Conservation (phyloP, 2,797 vertebrate genomes). For the Poecilia gillii region DNA sequence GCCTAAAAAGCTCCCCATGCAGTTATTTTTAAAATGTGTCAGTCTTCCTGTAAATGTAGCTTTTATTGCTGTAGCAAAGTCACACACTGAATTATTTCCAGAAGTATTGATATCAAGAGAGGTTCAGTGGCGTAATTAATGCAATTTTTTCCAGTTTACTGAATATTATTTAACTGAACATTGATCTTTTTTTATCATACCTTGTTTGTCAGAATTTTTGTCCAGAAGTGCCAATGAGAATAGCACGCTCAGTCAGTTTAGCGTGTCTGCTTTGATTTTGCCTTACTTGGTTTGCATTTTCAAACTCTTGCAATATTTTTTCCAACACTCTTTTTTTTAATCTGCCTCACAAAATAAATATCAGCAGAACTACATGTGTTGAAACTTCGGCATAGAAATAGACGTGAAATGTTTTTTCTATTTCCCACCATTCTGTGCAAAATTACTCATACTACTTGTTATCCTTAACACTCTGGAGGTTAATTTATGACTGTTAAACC, state of each 20-base stretch:
- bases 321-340: not conserved
- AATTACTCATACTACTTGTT: constrained; percentile 27
- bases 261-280: too few species aligned
- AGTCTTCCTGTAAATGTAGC: not conserved
- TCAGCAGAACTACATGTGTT: not conserved
- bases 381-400: constrained; percentile 1
- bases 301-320: not conserved
- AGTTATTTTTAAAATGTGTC: not conserved
- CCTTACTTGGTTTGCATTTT: not conserved
- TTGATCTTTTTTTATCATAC: too few species aligned
- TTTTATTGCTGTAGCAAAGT: not conserved
- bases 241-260: too few species aligned
- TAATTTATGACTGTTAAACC: constrained; percentile 21
- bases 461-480: constrained; percentile 24
- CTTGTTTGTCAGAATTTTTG: too few species aligned
- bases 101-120: too few species aligned
- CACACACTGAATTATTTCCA: not conserved
- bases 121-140: too few species aligned
- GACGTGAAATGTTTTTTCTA: constrained; percentile 5
- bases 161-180: too few species aligned
- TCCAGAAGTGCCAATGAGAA: too few species aligned
- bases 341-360: not conserved
- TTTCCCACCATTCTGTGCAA: constrained; percentile 42
- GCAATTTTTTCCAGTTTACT: too few species aligned
- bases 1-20: not conserved